A percentile compares a stretch with the other conserved stretches of the same genome.
Evolutionary conservation across 1,140 invertebrate species (phyloP).

Genomic region (Drosophila equinoxialis): DNA sequence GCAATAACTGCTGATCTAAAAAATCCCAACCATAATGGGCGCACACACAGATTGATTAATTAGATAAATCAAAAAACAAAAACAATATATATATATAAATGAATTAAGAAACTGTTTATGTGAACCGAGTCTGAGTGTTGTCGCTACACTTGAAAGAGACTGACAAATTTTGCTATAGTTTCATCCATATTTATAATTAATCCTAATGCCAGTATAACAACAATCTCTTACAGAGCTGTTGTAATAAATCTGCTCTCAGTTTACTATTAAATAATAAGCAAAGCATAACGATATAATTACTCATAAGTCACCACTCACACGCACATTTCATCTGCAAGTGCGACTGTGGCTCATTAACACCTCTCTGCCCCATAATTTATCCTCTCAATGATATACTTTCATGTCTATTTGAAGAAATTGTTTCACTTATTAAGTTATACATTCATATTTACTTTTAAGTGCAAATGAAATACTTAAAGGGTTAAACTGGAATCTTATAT

Average conservation of each 20-base stretch:
- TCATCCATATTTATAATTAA: conserved; percentile 39
- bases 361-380: neutral
- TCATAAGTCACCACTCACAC: neutral
- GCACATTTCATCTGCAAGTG: neutral
- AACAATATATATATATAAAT: neutral
- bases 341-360: neutral
- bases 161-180: conserved; percentile 19
- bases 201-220: conserved; percentile 11
- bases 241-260: conserved; percentile 2
- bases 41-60: conserved; percentile 43
- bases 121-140: neutral
- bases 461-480: neutral
- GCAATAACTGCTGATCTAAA: conserved; percentile 82
- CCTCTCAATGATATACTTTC: too few species aligned
- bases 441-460: too few species aligned
- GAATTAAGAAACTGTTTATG: neutral
- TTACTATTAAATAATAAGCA: conserved; percentile 7
- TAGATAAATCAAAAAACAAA: neutral
- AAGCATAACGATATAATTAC: neutral
- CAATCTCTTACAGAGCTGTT: conserved; percentile 2
- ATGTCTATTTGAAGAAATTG: too few species aligned
- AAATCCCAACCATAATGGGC: conserved; percentile 82
- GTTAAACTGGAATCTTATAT: conserved; percentile 27
- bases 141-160: conserved; percentile 18
- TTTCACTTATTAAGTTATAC: too few species aligned